Percentiles rank a stretch among this genome's conserved stretches.
Evolutionary conservation across 2,888 invertebrate species (phyloP).

Genomic region (Galerucella calmariensis): DNA sequence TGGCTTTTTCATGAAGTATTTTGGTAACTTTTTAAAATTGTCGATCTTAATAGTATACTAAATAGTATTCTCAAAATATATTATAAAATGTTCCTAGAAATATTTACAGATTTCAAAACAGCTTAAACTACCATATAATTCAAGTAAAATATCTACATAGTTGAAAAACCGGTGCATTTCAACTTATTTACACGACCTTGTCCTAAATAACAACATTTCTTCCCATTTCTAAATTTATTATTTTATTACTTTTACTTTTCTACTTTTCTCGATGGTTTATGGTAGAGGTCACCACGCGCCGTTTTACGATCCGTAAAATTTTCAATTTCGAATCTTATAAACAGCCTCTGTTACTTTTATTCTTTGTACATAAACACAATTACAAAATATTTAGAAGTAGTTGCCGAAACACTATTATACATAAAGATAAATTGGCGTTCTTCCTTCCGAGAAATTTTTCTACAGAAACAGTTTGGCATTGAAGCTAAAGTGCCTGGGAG

Average conservation of each 20-base stretch:
- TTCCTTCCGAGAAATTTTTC: slow-evolving; percentile 12
- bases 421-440: slow-evolving; percentile 5
- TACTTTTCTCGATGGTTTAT: slow-evolving; percentile 6
- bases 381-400: slow-evolving; percentile 14
- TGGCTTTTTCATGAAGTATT: too few relatives aligned
- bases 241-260: slow-evolving; percentile 23
- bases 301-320: slow-evolving; percentile 19
- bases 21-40: too few relatives aligned
- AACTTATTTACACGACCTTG: slow-evolving; percentile 8
- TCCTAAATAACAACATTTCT: slow-evolving; percentile 16
- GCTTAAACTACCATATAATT: background rate
- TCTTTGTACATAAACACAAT: slow-evolving; percentile 9
- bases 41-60: too few relatives aligned
- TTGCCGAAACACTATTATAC: slow-evolving; percentile 1
- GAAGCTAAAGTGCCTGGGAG: background rate
- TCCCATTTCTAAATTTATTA: slow-evolving; percentile 12
- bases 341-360: slow-evolving; percentile 6
- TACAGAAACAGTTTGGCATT: slow-evolving; percentile 16
- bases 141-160: slow-evolving; percentile 1
- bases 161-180: background rate
- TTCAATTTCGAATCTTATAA: slow-evolving; percentile 1
- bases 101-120: too few relatives aligned
- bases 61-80: too few relatives aligned
- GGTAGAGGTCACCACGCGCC: slow-evolving; percentile 13
- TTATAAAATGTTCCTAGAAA: too few relatives aligned